A percentile compares a stretch with the other conserved stretches of the same genome.
These are phyloP conservation scores for Rhinoderma darwinii DNA, from an alignment of 2,113 vertebrate species.

Conservation along the genomic window DNA sequence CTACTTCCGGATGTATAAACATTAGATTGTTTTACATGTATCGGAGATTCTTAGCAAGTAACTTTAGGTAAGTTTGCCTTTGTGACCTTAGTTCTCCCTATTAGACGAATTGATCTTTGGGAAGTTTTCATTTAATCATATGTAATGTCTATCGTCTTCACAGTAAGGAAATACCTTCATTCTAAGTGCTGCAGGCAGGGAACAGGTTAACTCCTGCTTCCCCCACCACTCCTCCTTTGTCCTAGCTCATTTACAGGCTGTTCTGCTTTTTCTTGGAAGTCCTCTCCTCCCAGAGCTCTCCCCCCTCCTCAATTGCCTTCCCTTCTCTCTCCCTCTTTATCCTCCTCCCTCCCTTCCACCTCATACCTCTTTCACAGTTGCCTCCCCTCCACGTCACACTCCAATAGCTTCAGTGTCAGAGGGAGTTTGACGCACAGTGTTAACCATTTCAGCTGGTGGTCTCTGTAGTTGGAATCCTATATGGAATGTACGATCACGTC, in stretches of 20 bases:
- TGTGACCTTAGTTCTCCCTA: background rate
- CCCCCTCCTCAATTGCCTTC: conserved; percentile 61
- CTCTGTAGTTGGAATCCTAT: background rate
- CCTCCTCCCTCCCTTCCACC: conserved; percentile 35
- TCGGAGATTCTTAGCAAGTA: background rate
- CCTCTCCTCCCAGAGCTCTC: conserved; percentile 43
- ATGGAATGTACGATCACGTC: background rate
- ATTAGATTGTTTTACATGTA: background rate
- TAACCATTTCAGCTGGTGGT: conserved; percentile 19
- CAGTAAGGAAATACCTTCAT: background rate
- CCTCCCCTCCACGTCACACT: conserved; percentile 41
- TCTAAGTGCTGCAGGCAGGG: background rate
- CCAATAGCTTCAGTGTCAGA: conserved; percentile 22
- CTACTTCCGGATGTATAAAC: background rate
- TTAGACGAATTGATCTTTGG: background rate
- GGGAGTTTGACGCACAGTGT: conserved; percentile 25
- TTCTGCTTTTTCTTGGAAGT: conserved; percentile 60
- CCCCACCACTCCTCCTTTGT: conserved; percentile 54
- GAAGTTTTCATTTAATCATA: background rate
- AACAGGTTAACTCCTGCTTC: conserved; percentile 40
- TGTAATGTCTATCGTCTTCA: background rate
- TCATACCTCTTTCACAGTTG: conserved; percentile 60
- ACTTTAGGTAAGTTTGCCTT: background rate
- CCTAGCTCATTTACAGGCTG: conserved; percentile 45
- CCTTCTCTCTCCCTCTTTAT: conserved; percentile 19